Evolutionary conservation across 2,888 invertebrate species (phyloP), one percentile per base, ranked within the genome.

Genomic region (Phrixothrix hirtus): DNA sequence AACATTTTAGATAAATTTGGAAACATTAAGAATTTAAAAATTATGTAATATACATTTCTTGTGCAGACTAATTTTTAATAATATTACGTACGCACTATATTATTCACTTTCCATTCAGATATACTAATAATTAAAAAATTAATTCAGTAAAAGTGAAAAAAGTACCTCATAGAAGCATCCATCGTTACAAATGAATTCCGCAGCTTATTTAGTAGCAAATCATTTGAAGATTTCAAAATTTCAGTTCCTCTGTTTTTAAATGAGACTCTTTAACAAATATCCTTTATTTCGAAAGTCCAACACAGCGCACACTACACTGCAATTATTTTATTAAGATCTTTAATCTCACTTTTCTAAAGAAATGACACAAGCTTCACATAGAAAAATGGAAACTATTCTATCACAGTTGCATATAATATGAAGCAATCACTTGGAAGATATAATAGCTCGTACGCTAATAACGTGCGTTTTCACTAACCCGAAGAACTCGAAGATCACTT

Each of bases 141-240:
- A 49, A 54, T 49, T 48, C 48, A 49, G 54, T 54, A 54, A 54
- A 54, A 51, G 50, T 45, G 39, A 51, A 51, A 51, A 37, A 34
- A 36, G 37, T 53, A 53, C 53, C 53, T 53, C 38, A 47, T 53
- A 37, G 47, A 54, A 32, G 36, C 41, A 45, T 49, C 49, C 54
- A 54, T 54, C 49, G 54, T 49, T 54, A 34, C 47, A 32, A 53
- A 47, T 42, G 39, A 48, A 53, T 53, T 53, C 43, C 38, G 29
- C 32, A 36, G 27, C 27, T 35, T 27, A 17, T 27, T 52, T 39
- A 53, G 29, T 43, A 27, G 47, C 21, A 48, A 37, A 43, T 44
- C 53, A 53, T 53, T 53, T 47, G 53, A 46, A 31, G 37, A 42
- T 53, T 53, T 48, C 47, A 42, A 53, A 41, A 47, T n/a, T 27